Conservation (phyloP, 2,113 vertebrate species). For the Thalassarche chlororhynchos region DNA sequence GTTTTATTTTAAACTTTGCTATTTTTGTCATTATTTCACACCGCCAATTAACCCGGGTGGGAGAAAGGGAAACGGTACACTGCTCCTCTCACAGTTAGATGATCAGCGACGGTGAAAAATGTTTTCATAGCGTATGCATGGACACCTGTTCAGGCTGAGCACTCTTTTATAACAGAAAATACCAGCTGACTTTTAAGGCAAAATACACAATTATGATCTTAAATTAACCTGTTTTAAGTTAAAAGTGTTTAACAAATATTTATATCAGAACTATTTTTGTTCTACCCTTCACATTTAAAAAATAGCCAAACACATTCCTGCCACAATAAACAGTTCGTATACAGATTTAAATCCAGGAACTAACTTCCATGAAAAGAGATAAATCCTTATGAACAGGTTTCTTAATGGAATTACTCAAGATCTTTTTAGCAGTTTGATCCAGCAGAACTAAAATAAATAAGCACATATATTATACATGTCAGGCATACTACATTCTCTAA, state of each 20-base stretch:
- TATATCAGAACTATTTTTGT: neutral
- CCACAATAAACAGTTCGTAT: neutral
- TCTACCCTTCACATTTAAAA: neutral
- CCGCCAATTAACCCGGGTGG: neutral
- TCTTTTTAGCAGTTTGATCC: neutral
- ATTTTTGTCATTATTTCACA: neutral
- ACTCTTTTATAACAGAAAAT: neutral
- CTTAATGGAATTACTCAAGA: neutral
- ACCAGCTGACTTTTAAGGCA: neutral
- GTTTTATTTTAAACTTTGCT: neutral
- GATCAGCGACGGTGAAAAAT: neutral
- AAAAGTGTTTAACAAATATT: neutral
- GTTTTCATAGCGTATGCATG: neutral
- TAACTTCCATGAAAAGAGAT: neutral
- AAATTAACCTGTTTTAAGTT: neutral
- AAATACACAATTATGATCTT: neutral
- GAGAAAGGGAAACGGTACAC: neutral
- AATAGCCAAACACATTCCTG: neutral
- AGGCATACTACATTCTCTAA: neutral
- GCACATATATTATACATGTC: neutral
- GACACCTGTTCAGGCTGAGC: neutral
- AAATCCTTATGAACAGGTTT: neutral
- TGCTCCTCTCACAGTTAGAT: neutral
- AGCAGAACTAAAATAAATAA: conserved; percentile 6
- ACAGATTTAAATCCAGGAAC: neutral